A percentile compares a stretch with the other conserved stretches of the same genome.
Conservation (phyloP, 2,888 invertebrate genomes). For the Rhagonycha fulva region DNA sequence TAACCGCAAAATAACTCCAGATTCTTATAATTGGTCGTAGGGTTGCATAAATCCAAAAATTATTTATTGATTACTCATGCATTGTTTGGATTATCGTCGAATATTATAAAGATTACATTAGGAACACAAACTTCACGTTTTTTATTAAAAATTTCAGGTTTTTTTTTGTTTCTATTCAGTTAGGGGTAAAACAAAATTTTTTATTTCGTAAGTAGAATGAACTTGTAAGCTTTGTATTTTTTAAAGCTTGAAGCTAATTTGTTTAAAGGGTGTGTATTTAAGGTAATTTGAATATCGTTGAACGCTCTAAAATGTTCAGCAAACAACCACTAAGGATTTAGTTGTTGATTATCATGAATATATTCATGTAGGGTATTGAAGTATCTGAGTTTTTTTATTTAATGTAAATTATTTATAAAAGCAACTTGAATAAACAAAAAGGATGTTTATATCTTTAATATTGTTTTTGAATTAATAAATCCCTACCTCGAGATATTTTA, state of each 20-base stretch:
- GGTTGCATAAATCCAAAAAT: not conserved
- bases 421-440: not conserved
- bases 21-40: too few species aligned
- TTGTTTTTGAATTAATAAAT: not conserved
- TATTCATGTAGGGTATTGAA: constrained; percentile 23
- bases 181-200: not conserved
- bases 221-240: not conserved
- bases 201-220: not conserved
- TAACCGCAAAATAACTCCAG: too few species aligned
- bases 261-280: constrained; percentile 10
- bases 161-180: not conserved
- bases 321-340: constrained; percentile 14
- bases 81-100: too few species aligned
- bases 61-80: too few species aligned
- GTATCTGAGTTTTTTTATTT: constrained; percentile 1
- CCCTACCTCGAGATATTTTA: not conserved
- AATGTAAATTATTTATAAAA: not conserved
- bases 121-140: not conserved
- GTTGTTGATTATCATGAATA: constrained; percentile 27
- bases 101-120: not conserved
- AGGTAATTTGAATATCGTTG: constrained; percentile 14
- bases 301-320: constrained; percentile 13
- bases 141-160: not conserved
- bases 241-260: constrained; percentile 6
- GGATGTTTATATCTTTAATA: not conserved